Percentiles rank a stretch among this genome's conserved stretches.
phyloP scores from a whole-genome alignment of 2,888 invertebrate genomes.

The Phyllotreta cruciferae region DNA sequence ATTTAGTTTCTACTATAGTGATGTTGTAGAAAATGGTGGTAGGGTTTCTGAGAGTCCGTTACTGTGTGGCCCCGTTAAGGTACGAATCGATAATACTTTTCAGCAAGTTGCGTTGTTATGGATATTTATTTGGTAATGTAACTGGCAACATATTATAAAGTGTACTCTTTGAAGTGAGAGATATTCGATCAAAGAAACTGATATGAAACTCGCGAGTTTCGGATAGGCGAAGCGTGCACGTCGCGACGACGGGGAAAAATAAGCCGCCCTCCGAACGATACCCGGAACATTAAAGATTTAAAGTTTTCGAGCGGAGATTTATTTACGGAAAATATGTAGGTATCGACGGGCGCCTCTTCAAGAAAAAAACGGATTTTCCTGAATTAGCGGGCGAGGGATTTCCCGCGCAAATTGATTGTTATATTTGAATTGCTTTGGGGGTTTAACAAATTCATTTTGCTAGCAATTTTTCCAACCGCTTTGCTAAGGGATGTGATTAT shows the following conservation, averaged over 20 bases:
- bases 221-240: conserved; percentile 16
- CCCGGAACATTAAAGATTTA: conserved; percentile 8
- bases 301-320: not conserved
- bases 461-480: too few relatives aligned
- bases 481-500: too few relatives aligned
- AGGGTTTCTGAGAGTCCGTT: not conserved
- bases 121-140: conserved; percentile 38
- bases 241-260: conserved; percentile 15
- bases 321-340: conserved; percentile 3
- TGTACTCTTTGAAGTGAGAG: conserved; percentile 41
- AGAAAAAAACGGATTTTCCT: too few relatives aligned
- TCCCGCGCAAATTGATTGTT: too few relatives aligned
- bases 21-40: too few relatives aligned
- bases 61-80: not conserved
- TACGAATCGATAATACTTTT: conserved; percentile 36
- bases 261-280: conserved; percentile 7
- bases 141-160: conserved; percentile 39
- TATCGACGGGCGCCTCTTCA: not conserved
- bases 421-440: too few relatives aligned
- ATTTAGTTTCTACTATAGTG: too few relatives aligned
- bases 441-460: too few relatives aligned
- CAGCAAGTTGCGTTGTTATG: conserved; percentile 38
- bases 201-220: conserved; percentile 42
- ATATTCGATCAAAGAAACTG: conserved; percentile 48
- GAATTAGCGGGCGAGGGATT: too few relatives aligned